These are phyloP conservation scores for Aphrocallistes beatrix DNA, from an alignment of 37 sponge, comb jelly and placozoan species.

Conservation along the genomic window DNA sequence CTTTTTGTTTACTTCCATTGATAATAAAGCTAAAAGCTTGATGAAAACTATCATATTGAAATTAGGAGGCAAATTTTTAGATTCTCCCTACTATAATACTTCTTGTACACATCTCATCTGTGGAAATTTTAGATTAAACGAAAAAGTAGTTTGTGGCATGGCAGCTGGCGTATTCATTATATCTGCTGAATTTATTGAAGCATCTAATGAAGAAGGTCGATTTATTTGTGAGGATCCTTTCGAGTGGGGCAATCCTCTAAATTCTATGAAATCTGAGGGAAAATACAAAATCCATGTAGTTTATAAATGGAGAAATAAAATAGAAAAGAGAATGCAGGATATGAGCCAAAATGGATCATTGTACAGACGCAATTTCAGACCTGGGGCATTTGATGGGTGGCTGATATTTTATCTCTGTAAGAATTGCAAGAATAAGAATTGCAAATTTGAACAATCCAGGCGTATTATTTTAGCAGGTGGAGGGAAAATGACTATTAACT, in stretches of 20 bases:
- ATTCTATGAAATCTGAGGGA: not conserved
- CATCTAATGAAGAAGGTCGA: not conserved
- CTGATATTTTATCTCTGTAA: not conserved
- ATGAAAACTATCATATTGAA: not conserved
- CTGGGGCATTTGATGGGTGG: slow-evolving; percentile 2
- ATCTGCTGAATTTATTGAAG: not conserved
- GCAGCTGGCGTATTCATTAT: not conserved
- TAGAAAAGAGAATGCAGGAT: not conserved
- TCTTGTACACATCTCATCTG: not conserved
- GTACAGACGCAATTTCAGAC: not conserved
- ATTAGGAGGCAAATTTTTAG: not conserved
- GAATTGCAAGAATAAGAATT: not conserved
- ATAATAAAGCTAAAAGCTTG: not conserved
- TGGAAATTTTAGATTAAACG: not conserved
- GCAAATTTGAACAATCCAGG: not conserved
- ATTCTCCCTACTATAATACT: not conserved
- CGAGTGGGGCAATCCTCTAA: not conserved
- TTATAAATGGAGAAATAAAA: not conserved
- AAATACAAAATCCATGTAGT: not conserved
- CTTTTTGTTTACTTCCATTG: not conserved
- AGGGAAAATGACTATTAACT: not conserved
- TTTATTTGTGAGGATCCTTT: not conserved
- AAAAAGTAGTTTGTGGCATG: not conserved
- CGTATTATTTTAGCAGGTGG: not conserved
- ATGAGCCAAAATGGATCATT: not conserved